These are phyloP conservation scores for Achroia grisella DNA, from an alignment of 1,140 invertebrate genomes.

Conservation along the genomic window DNA sequence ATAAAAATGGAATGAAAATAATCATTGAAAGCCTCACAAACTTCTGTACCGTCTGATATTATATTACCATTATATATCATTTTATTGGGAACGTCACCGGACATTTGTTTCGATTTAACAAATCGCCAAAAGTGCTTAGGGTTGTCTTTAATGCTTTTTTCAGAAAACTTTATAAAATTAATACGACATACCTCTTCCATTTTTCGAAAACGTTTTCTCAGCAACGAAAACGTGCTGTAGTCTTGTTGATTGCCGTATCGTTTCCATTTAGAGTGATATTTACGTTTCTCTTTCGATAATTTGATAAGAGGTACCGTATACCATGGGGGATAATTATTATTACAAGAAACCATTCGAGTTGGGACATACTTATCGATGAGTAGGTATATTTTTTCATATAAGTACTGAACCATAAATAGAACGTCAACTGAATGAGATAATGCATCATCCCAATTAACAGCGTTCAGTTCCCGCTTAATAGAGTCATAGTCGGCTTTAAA, in stretches of 20 bases:
- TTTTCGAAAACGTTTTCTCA: slow-evolving; percentile 1
- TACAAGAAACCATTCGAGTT: not conserved
- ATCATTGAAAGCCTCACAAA: slow-evolving; percentile 1
- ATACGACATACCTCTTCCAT: not conserved
- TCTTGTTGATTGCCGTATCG: not conserved
- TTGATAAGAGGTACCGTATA: slow-evolving; percentile 2
- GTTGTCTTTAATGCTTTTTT: slow-evolving; percentile 3
- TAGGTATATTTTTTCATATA: not conserved
- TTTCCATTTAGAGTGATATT: slow-evolving; percentile 7
- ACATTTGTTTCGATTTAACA: slow-evolving; percentile 1
- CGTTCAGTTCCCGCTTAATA: not conserved
- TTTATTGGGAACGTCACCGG: not conserved
- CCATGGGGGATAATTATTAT: slow-evolving; percentile 2
- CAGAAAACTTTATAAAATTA: slow-evolving; percentile 1
- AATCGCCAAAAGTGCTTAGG: slow-evolving; percentile 4
- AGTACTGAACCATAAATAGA: not conserved
- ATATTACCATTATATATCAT: not conserved
- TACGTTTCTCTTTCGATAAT: slow-evolving; percentile 1
- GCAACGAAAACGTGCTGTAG: not conserved
- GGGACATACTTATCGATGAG: slow-evolving; percentile 5
- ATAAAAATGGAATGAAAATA: slow-evolving; percentile 5
- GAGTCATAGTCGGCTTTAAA: not conserved
- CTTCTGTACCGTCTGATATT: not conserved
- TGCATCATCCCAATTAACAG: not conserved
- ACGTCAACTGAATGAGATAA: not conserved